These are phyloP conservation scores for Wasmannia auropunctata DNA, from an alignment of 1,140 invertebrate species.

Conservation along the genomic window DNA sequence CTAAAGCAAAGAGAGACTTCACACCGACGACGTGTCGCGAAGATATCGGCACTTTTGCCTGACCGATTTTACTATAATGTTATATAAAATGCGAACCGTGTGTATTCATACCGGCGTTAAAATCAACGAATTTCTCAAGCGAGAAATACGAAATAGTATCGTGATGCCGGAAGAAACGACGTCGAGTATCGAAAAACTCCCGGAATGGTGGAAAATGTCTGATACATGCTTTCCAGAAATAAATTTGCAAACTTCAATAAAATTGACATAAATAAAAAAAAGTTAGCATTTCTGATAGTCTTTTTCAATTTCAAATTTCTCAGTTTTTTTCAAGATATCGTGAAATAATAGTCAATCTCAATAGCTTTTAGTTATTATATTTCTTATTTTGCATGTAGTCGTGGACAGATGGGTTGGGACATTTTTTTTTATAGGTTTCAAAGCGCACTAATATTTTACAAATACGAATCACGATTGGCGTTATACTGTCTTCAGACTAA, in stretches of 20 bases:
- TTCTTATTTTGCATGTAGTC: neutral
- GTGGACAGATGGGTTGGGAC: too few species aligned
- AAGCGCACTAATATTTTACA: too few species aligned
- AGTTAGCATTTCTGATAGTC: neutral
- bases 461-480: too few species aligned
- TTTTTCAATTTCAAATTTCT: neutral
- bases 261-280: neutral
- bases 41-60: constrained; percentile 12
- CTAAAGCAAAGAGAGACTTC: neutral
- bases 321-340: neutral
- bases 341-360: neutral
- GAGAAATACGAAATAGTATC: constrained; percentile 21
- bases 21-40: neutral
- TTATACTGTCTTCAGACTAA: too few species aligned
- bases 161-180: constrained; percentile 9
- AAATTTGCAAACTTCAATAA: neutral
- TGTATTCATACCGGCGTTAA: neutral
- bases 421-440: too few species aligned
- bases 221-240: neutral
- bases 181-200: neutral
- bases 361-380: neutral
- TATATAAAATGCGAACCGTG: neutral
- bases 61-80: constrained; percentile 25
- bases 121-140: constrained; percentile 28
- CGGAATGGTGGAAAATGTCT: neutral